Evolutionary conservation across 2,888 invertebrate genomes (phyloP).

Genomic region (Elmis aenea): DNA sequence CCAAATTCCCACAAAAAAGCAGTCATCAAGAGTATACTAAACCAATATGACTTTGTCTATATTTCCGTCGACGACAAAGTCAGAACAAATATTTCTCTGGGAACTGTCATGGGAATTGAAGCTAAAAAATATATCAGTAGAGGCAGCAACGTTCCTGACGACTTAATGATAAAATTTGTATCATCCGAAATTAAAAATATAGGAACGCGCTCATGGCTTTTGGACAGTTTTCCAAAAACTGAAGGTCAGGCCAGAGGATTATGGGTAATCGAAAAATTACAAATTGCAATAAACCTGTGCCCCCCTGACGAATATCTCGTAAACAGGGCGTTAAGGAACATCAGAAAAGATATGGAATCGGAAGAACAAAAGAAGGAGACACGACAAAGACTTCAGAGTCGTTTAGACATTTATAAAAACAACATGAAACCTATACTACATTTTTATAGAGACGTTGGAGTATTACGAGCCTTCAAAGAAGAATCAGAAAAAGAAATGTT

Average conservation of each 20-base stretch:
- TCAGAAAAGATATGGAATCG: neutral
- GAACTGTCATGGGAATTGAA: neutral
- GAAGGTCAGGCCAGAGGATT: conserved; percentile 2
- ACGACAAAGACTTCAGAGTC: neutral
- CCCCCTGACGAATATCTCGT: conserved; percentile 1
- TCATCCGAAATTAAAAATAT: neutral
- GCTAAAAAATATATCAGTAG: neutral
- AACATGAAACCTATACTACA: neutral
- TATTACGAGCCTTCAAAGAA: neutral
- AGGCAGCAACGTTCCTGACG: neutral
- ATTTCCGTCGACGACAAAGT: neutral
- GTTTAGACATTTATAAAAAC: neutral
- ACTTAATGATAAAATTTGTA: conserved; percentile 2
- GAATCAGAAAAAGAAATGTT: neutral
- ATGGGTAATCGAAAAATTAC: conserved; percentile 1
- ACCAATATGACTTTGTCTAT: neutral
- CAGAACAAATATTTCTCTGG: neutral
- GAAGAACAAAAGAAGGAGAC: neutral
- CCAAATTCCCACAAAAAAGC: neutral
- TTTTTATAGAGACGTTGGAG: neutral
- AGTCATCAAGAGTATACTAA: neutral
- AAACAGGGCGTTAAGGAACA: too few species aligned
- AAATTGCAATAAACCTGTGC: neutral
- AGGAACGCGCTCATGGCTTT: neutral
- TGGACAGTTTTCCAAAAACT: conserved; percentile 4